Evolutionary conservation across 2,113 vertebrate genomes (phyloP), one percentile per base, ranked within the genome.

Genomic region (Isurus oxyrinchus): DNA sequence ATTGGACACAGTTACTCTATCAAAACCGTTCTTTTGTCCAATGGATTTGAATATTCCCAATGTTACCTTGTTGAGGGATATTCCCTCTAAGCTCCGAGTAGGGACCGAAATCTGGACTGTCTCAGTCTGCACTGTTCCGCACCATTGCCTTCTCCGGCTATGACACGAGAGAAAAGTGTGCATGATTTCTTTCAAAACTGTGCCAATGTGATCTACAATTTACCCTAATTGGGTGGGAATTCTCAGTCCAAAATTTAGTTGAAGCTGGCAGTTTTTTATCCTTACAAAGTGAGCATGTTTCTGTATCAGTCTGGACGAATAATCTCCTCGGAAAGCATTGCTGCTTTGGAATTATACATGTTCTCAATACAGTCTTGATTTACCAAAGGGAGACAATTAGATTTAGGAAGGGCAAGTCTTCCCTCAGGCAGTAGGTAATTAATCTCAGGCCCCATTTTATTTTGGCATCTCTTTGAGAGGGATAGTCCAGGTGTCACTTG

Each of bases 231-330:
- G 94, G 40, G 25, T 76, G 67, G 66, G 94, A 76, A 27, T 76
- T 27, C 66, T 49, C 25, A 31, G 55, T 72, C 23, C 44, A 72
- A 72, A 95, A 19, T 53, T 72, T 53, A 27, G 14, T 95, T 72
- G 66, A 72, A 95, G 94, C 76, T 76, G 66, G 94, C 94, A 95
- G 94, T 95, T 95, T 95, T 40, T 63, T 59, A 59, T 66, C 44
- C 69, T 59, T n/a, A 13, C 67, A 55, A 5, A 69, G 94, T 23
- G 19, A 76, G 67, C 94, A 55, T 44, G 25, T 72, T 72, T 95
- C 57, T n/a, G 88, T 91, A 35, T 31, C 57, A 59, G 27, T 27
- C 49, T 72, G 94, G 44, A 72, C 35, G 27, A 72, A 53, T n/a
- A 49, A 19, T 76, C 67, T 59, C 94, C 94, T 31, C 27, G 7